Evolutionary conservation across 1,140 invertebrate genomes (phyloP).

Genomic region (Drosophila ambigua): DNA sequence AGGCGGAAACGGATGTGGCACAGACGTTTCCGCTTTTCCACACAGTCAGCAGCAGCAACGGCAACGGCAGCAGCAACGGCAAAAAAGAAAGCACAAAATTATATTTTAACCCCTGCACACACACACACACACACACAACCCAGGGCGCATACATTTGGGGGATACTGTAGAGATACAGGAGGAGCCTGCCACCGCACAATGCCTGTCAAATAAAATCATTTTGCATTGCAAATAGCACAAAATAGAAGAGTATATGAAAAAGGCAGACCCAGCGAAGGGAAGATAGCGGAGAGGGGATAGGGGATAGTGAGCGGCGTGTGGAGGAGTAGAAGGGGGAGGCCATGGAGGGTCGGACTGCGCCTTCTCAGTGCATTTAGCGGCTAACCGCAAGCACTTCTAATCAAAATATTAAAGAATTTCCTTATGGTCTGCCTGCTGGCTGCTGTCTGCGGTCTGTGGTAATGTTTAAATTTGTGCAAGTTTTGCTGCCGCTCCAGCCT

Average conservation of each 20-base stretch:
- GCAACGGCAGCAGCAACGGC: conserved; percentile 8
- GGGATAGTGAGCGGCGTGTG: not conserved
- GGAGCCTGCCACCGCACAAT: conserved; percentile 30
- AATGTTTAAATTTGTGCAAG: conserved; percentile 54
- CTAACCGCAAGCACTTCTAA: conserved; percentile 71
- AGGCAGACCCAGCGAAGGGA: not conserved
- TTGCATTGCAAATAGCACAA: conserved; percentile 63
- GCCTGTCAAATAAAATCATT: conserved; percentile 75
- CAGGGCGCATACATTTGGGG: conserved; percentile 51
- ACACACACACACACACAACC: conserved; percentile 40
- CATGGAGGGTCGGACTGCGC: not conserved
- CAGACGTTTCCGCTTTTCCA: conserved; percentile 68
- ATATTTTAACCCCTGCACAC: conserved; percentile 30
- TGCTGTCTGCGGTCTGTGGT: conserved; percentile 47
- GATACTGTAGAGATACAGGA: not conserved
- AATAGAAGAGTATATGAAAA: conserved; percentile 3
- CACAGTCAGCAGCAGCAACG: conserved; percentile 32
- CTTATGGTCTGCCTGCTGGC: conserved; percentile 29
- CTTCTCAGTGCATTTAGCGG: conserved; percentile 55
- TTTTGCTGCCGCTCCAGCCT: conserved; percentile 12
- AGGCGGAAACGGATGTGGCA: conserved; percentile 78
- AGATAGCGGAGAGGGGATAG: not conserved
- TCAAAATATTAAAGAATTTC: conserved; percentile 71
- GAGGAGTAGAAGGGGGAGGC: not conserved
- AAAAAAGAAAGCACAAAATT: conserved; percentile 15